Percentiles rank a stretch among this genome's conserved stretches.
These are phyloP conservation scores for Leptinotarsa peninsularis DNA, from an alignment of 2,888 invertebrate species.

Conservation along the genomic window DNA sequence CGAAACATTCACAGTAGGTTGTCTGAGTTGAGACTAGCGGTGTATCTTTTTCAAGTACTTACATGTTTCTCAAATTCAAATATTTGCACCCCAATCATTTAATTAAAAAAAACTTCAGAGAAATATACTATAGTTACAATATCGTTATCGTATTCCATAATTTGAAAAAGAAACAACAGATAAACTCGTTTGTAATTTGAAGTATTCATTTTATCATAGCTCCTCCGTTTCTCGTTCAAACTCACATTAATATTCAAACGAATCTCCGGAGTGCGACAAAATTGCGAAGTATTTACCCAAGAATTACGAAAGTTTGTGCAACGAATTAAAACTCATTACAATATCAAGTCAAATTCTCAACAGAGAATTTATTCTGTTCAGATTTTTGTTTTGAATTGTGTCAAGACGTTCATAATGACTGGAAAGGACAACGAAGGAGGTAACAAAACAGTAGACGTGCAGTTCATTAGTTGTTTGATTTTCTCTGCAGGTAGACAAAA, in stretches of 20 bases:
- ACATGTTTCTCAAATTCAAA: too few relatives aligned
- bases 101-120: too few relatives aligned
- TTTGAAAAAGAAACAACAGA: background rate
- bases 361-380: background rate
- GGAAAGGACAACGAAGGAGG: background rate
- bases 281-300: conserved; percentile 8
- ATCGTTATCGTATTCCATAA: background rate
- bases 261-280: background rate
- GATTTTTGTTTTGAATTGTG: background rate
- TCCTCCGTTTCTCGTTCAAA: background rate
- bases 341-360: background rate
- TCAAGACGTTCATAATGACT: conserved; percentile 6
- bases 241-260: conserved; percentile 7
- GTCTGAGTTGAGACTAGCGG: too few relatives aligned
- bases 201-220: background rate
- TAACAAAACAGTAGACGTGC: conserved; percentile 15
- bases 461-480: conserved; percentile 6
- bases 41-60: too few relatives aligned
- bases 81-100: too few relatives aligned
- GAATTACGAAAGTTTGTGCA: conserved; percentile 4
- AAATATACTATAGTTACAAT: too few relatives aligned
- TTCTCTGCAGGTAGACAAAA: conserved; percentile 7
- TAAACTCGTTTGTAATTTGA: background rate
- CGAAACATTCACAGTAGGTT: too few relatives aligned
- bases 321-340: conserved; percentile 8